Evolutionary conservation across 1,140 invertebrate species (phyloP), one percentile per base, ranked within the genome.

Genomic region (Cydia pomonella): DNA sequence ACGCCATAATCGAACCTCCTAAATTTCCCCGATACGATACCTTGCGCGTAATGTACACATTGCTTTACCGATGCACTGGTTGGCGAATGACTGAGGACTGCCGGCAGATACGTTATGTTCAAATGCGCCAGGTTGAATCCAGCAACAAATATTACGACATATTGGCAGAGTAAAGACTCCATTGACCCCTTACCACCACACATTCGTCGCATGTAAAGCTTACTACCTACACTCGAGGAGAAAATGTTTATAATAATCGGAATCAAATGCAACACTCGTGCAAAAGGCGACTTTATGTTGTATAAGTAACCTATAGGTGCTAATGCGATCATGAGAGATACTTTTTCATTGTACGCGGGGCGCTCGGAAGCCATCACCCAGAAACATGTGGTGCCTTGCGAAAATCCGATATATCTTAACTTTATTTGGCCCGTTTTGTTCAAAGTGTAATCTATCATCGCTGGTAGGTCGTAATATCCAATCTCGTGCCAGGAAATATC

Each of bases 41-140:
- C 89, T 82, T 96, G 96, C 0, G 93, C 94, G 79, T 94, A 96
- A 83, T 97, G 96, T 25, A 96, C 89, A 16, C 97, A 83, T 84
- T 97, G 96, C 81, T 95, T 95, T 53, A 95, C 94, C 1, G 96
- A 96, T 1, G 96, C 95, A 25, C 97, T 97, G 10, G 96, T 95
- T 2, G 97, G 97, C 16, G 94, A 93, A 82, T 98, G 96, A 1
- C 94, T 94, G 66, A 96, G 91, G 75, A 97, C 95, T 0, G 97
- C 95, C 0, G 96, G 94, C 2, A 96, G 80, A 80, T 96, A 94
- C 0, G 95, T 95, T 93, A 74, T n/a, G 62, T 84, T 77, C n/a
- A 77, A 10, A 59, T 84, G 79, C 3, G 25, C 33, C 16, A 74
- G 72, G 25, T 82, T 75, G 29, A 78, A 84, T 3, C 83, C 83